Percentiles rank a stretch among this genome's conserved stretches.
These are phyloP conservation scores for Oryzaephilus surinamensis DNA, from an alignment of 1,140 invertebrate genomes.

Conservation along the genomic window DNA sequence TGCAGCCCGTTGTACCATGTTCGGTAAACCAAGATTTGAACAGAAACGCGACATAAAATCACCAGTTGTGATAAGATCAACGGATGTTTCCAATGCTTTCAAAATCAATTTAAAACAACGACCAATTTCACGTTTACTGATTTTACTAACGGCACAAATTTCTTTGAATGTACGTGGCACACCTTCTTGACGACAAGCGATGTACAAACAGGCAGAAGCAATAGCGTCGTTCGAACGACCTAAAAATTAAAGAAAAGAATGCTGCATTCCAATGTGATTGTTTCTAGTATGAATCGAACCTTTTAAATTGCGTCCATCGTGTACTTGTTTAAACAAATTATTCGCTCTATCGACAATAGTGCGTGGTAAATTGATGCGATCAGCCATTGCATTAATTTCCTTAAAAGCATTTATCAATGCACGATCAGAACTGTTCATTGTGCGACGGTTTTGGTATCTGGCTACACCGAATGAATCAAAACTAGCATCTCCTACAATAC, in stretches of 20 bases:
- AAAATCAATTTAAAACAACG: conserved; percentile 91
- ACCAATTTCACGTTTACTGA: conserved; percentile 99
- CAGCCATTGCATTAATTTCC: conserved; percentile 96
- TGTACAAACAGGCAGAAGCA: conserved; percentile 96
- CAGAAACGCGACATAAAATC: conserved; percentile 97
- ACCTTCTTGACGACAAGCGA: conserved; percentile 96
- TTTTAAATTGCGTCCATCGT: conserved; percentile 93
- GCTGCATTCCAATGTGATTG: background rate
- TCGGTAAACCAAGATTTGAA: conserved; percentile 75
- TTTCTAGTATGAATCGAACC: conserved; percentile 45
- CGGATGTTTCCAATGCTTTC: conserved; percentile 86
- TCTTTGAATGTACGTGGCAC: conserved; percentile 99
- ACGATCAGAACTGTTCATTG: conserved; percentile 88
- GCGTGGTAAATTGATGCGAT: conserved; percentile 92
- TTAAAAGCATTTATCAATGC: conserved; percentile 90
- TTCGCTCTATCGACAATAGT: conserved; percentile 93
- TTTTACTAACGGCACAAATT: conserved; percentile 96
- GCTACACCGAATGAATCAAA: conserved; percentile 75
- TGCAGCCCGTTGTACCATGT: conserved; percentile 88
- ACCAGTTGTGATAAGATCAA: conserved; percentile 95
- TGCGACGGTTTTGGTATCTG: conserved; percentile 89
- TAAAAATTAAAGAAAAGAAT: background rate
- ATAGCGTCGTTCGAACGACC: conserved; percentile 95
- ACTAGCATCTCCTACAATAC: conserved; percentile 42
- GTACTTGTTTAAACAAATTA: conserved; percentile 94